Evolutionary conservation across 2,113 vertebrate genomes (phyloP).

Genomic region (Puntigrus tetrazona): DNA sequence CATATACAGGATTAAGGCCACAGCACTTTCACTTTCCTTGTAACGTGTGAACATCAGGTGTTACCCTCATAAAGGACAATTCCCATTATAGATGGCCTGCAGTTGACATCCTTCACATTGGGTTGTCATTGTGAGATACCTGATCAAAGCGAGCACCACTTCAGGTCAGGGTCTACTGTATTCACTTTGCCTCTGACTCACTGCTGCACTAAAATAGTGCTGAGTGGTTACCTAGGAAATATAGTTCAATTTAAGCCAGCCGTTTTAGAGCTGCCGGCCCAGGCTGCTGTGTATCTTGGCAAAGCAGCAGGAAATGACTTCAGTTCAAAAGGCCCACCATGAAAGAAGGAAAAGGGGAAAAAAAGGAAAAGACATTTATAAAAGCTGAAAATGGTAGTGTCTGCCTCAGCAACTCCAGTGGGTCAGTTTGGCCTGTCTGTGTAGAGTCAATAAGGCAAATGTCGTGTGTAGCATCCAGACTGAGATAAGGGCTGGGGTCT

Average conservation of each 20-base stretch:
- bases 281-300: slow-evolving; percentile 65
- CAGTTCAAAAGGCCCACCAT: slow-evolving; percentile 47
- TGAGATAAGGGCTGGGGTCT: slow-evolving; percentile 2
- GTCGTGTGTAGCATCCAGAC: not conserved
- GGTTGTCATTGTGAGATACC: not conserved
- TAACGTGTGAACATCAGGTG: not conserved
- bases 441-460: slow-evolving; percentile 11
- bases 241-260: slow-evolving; percentile 43
- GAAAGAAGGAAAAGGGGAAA: slow-evolving; percentile 45
- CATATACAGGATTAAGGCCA: not conserved
- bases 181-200: not conserved
- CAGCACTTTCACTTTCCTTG: not conserved
- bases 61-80: not conserved
- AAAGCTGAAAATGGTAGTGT: slow-evolving; percentile 19
- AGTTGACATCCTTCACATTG: not conserved
- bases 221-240: slow-evolving; percentile 39
- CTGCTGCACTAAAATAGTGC: slow-evolving; percentile 27
- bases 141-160: slow-evolving; percentile 26
- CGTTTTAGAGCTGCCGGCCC: slow-evolving; percentile 57
- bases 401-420: not conserved
- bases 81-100: not conserved
- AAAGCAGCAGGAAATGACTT: slow-evolving; percentile 58
- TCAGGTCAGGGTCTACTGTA: slow-evolving; percentile 14
- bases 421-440: not conserved
- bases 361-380: slow-evolving; percentile 39